phyloP scores from a whole-genome alignment of 2,113 vertebrate species.

The Syngnathus typhle region DNA sequence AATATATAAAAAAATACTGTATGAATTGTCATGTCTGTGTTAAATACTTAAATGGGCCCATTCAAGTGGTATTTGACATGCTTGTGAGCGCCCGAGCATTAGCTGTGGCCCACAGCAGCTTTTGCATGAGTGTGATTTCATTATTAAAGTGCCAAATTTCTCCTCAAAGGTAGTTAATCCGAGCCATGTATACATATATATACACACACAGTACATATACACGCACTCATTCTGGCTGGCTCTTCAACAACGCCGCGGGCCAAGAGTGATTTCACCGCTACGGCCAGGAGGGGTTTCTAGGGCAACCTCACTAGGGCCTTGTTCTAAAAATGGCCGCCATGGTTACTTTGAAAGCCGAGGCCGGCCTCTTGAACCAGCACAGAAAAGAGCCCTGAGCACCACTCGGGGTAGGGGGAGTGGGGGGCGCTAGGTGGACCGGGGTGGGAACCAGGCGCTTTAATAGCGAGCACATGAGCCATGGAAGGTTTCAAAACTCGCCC shows the following conservation, averaged over 20 bases:
- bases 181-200: slow-evolving; percentile 28
- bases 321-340: slow-evolving; percentile 71
- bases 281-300: slow-evolving; percentile 69
- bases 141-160: background rate
- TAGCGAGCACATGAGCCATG: slow-evolving; percentile 69
- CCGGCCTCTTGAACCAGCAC: slow-evolving; percentile 64
- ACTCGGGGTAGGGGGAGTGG: slow-evolving; percentile 44
- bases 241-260: slow-evolving; percentile 44
- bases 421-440: slow-evolving; percentile 32
- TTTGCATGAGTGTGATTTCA: background rate
- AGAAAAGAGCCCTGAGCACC: slow-evolving; percentile 58
- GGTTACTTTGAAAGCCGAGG: slow-evolving; percentile 70
- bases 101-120: background rate
- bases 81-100: background rate
- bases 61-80: background rate
- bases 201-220: background rate
- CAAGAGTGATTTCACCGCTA: slow-evolving; percentile 68
- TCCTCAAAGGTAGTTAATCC: too few relatives aligned
- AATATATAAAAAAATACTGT: too few relatives aligned
- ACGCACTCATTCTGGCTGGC: slow-evolving; percentile 32
- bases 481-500: slow-evolving; percentile 61
- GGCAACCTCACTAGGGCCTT: slow-evolving; percentile 70
- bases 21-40: too few relatives aligned
- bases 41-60: too few relatives aligned
- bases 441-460: slow-evolving; percentile 61